Conservation (phyloP, 2,888 invertebrate genomes). For the Campopleginae sp. region DNA sequence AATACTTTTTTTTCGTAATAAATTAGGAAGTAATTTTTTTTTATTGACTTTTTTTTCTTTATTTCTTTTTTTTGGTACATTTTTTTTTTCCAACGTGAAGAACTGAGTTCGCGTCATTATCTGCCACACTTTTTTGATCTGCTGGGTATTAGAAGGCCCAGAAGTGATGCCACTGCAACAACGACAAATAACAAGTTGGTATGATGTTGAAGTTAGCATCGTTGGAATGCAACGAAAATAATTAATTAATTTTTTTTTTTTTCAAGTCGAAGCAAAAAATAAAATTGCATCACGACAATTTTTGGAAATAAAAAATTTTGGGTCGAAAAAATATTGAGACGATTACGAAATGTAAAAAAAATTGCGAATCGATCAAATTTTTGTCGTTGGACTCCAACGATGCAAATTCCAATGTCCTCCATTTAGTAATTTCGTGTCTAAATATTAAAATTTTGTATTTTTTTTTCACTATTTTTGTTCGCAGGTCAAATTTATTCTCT, state of each 20-base stretch:
- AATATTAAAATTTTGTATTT: background rate
- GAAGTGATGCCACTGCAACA: constrained; percentile 13
- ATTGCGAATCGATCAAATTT: no score
- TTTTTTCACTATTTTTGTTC: background rate
- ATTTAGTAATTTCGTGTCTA: background rate
- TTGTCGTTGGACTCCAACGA: no score
- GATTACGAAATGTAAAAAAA: no score
- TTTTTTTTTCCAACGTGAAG: background rate
- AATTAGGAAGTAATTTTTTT: background rate
- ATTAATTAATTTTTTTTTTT: no score
- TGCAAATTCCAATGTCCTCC: no score
- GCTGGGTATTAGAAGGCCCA: constrained; percentile 34
- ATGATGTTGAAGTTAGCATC: no score
- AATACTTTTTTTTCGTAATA: background rate
- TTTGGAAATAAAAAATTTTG: no score
- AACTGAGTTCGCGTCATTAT: background rate
- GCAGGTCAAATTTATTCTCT: constrained; percentile 80
- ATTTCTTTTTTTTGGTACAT: background rate
- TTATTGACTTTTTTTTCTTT: background rate
- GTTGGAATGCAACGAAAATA: no score
- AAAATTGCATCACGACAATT: no score
- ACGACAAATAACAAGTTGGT: background rate
- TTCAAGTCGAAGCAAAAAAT: no score
- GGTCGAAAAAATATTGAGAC: no score
- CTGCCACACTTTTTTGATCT: constrained; percentile 16